Conservation (phyloP, 2,888 invertebrate genomes). For the Papilio elwesi region DNA sequence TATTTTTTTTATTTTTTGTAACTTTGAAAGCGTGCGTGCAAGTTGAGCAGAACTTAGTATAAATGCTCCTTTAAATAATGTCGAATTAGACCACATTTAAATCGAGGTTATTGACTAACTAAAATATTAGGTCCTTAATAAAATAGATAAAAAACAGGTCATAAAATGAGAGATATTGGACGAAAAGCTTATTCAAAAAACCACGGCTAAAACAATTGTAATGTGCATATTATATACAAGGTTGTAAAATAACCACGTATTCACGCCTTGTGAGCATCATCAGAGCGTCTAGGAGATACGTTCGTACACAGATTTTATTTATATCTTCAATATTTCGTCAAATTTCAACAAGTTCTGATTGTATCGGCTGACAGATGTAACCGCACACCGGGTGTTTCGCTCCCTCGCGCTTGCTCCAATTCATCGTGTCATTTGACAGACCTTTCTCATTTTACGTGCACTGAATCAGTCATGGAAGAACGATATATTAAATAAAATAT, state of each 20-base stretch:
- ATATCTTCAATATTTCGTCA: conserved; percentile 67
- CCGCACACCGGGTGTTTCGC: conserved; percentile 74
- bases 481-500: conserved; percentile 30
- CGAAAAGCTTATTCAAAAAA: conserved; percentile 41
- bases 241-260: conserved; percentile 35
- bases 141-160: neutral
- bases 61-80: conserved; percentile 7
- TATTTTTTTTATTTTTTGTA: too few species aligned
- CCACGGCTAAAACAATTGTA: conserved; percentile 33
- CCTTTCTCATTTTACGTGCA: conserved; percentile 79
- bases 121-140: too few species aligned
- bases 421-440: conserved; percentile 78
- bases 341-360: conserved; percentile 65
- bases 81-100: conserved; percentile 37
- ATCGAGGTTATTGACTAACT: too few species aligned
- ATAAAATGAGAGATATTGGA: neutral
- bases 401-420: conserved; percentile 76
- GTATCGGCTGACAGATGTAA: conserved; percentile 79
- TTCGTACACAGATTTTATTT: conserved; percentile 29
- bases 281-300: conserved; percentile 10
- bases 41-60: too few species aligned
- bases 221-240: neutral
- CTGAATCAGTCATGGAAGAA: conserved; percentile 43
- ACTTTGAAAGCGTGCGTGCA: too few species aligned
- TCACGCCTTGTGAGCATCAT: conserved; percentile 13